Percentiles rank a stretch among this genome's conserved stretches.
Evolutionary conservation across 2,888 invertebrate species (phyloP).

Genomic region (Willowsia nigromaculata): DNA sequence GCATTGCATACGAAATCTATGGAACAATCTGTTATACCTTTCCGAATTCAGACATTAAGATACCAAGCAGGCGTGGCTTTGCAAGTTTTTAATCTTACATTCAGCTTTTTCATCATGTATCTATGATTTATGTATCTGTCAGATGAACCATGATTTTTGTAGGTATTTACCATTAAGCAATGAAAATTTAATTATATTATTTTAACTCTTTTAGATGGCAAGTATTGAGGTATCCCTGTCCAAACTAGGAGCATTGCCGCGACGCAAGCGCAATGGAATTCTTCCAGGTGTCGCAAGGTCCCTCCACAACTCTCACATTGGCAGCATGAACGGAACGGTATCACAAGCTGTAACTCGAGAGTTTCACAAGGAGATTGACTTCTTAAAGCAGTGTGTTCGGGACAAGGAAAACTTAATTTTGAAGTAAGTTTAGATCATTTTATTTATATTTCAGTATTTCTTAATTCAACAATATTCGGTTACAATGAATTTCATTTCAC

Average conservation of each 20-base stretch:
- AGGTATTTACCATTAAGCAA: too few species aligned
- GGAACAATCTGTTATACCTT: too few species aligned
- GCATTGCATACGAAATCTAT: too few species aligned
- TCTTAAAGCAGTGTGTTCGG: slow-evolving; percentile 86
- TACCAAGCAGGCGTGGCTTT: too few species aligned
- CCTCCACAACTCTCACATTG: slow-evolving; percentile 79
- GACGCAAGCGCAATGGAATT: slow-evolving; percentile 83
- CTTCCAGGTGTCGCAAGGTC: slow-evolving; percentile 80
- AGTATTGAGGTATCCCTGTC: slow-evolving; percentile 90
- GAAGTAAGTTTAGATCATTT: slow-evolving; percentile 82
- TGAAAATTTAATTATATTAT: too few species aligned
- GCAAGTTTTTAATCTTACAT: too few species aligned
- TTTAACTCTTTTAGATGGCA: slow-evolving; percentile 85
- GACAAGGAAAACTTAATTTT: slow-evolving; percentile 92
- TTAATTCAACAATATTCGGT: neutral
- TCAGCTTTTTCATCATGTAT: too few species aligned
- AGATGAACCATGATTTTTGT: too few species aligned
- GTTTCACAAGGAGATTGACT: slow-evolving; percentile 84
- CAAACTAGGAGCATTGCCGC: slow-evolving; percentile 80
- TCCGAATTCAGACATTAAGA: too few species aligned
- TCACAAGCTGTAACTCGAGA: slow-evolving; percentile 57
- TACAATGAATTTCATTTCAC: too few species aligned
- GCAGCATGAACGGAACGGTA: slow-evolving; percentile 72
- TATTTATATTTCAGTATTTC: neutral
- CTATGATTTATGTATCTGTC: too few species aligned